phyloP scores from a whole-genome alignment of 2,888 invertebrate species.

The Mesorhabditis belari region DNA sequence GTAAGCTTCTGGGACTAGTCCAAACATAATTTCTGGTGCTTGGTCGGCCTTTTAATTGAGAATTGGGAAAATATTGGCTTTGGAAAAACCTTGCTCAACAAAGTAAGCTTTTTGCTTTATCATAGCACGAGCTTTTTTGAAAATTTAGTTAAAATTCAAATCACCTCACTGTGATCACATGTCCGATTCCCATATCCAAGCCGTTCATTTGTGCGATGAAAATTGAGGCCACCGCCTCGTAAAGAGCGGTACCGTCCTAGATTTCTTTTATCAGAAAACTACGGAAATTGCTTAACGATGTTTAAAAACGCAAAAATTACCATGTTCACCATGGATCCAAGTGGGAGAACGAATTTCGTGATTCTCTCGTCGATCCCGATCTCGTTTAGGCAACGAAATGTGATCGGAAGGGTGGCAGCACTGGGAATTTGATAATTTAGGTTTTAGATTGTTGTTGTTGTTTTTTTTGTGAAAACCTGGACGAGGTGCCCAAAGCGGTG shows the following conservation, averaged over 20 bases:
- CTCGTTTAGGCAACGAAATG: conserved; percentile 65
- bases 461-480: conserved; percentile 57
- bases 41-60: no score
- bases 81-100: no score
- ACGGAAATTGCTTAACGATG: not conserved
- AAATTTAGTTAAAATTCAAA: conserved; percentile 37
- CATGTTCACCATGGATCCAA: conserved; percentile 68
- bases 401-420: conserved; percentile 65
- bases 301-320: no score
- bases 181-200: conserved; percentile 71
- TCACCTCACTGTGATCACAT: conserved; percentile 79
- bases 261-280: conserved; percentile 1
- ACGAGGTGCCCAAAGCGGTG: conserved; percentile 65
- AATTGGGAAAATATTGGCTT: no score
- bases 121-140: no score
- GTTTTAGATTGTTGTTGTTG: not conserved
- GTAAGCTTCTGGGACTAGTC: no score
- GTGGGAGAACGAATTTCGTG: conserved; percentile 61
- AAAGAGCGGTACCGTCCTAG: conserved; percentile 62
- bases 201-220: conserved; percentile 83
- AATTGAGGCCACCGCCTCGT: conserved; percentile 77
- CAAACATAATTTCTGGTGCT: no score
- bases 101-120: no score
- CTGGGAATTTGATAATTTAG: no score
- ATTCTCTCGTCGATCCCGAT: conserved; percentile 64